phyloP scores from a whole-genome alignment of 2,888 invertebrate species.

The Yponomeuta malinellus region DNA sequence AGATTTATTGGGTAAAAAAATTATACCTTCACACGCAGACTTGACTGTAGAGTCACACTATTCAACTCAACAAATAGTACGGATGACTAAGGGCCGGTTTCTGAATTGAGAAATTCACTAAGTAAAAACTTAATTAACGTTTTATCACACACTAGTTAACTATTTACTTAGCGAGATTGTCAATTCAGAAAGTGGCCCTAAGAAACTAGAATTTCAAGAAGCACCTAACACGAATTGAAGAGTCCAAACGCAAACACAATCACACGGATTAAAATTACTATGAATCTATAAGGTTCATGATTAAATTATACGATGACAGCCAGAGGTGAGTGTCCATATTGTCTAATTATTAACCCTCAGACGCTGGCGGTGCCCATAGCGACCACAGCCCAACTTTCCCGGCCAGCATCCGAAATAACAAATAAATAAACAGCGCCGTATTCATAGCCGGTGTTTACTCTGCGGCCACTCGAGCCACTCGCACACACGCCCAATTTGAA shows the following conservation, averaged over 20 bases:
- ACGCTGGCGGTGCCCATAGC: slow-evolving; percentile 3
- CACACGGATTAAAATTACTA: not conserved
- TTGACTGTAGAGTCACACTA: too few relatives aligned
- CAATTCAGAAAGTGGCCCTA: too few relatives aligned
- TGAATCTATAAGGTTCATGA: too few relatives aligned
- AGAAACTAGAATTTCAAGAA: not conserved
- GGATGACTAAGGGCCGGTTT: too few relatives aligned
- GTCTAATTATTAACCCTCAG: slow-evolving; percentile 18
- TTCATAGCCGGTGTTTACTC: slow-evolving; percentile 44
- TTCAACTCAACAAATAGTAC: too few relatives aligned
- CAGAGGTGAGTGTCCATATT: slow-evolving; percentile 12
- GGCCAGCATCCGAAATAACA: slow-evolving; percentile 26
- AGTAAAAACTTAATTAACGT: too few relatives aligned
- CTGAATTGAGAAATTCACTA: too few relatives aligned
- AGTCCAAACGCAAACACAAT: slow-evolving; percentile 4
- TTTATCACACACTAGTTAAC: too few relatives aligned
- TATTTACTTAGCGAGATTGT: too few relatives aligned
- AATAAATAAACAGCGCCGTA: slow-evolving; percentile 40
- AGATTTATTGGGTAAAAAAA: too few relatives aligned
- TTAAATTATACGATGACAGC: not conserved
- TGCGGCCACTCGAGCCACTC: slow-evolving; percentile 48
- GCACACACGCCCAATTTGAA: slow-evolving; percentile 55
- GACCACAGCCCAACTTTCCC: slow-evolving; percentile 21
- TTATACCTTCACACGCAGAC: too few relatives aligned
- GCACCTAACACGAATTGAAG: not conserved